A percentile compares a stretch with the other conserved stretches of the same genome.
phyloP scores from a whole-genome alignment of 2,888 invertebrate genomes.

The Lysandra bellargus region DNA sequence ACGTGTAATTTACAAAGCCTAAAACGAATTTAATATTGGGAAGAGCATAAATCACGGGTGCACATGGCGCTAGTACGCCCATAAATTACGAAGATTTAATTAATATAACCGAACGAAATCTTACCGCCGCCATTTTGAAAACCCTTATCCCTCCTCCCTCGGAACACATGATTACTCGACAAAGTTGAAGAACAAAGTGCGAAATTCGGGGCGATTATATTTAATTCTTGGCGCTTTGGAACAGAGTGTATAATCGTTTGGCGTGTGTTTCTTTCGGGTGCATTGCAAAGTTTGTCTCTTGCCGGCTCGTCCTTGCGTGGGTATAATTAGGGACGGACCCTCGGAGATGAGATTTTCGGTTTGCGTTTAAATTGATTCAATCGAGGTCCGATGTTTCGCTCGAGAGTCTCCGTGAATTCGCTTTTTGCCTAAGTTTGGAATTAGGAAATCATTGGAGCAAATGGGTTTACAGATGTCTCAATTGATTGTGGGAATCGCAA shows the following conservation, averaged over 20 bases:
- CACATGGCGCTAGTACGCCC: constrained; percentile 65
- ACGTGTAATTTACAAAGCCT: constrained; percentile 44
- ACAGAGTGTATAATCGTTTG: constrained; percentile 45
- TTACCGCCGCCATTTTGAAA: constrained; percentile 76
- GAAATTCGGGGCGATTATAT: constrained; percentile 28
- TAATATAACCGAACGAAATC: constrained; percentile 77
- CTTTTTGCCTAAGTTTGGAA: constrained; percentile 54
- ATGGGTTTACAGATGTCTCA: constrained; percentile 41
- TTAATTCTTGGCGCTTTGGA: constrained; percentile 23
- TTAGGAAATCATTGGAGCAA: constrained; percentile 63
- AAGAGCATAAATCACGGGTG: constrained; percentile 71
- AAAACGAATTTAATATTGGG: constrained; percentile 58
- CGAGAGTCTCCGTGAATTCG: constrained; percentile 52
- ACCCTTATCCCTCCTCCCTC: constrained; percentile 71
- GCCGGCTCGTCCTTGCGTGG: constrained; percentile 68
- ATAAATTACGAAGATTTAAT: constrained; percentile 81
- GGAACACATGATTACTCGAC: constrained; percentile 74
- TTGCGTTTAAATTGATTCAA: constrained; percentile 77
- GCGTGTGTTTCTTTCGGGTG: constrained; percentile 43
- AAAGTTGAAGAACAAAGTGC: constrained; percentile 46
- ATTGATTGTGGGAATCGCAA: constrained; percentile 38
- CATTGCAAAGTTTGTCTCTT: constrained; percentile 59
- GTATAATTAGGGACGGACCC: constrained; percentile 78
- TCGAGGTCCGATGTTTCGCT: constrained; percentile 72
- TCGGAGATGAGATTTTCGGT: constrained; percentile 72